Base-by-base conservation (phyloP, 30 jellyfish, hydroid and myxozoan species). In the Hydractinia echinata region DNA sequence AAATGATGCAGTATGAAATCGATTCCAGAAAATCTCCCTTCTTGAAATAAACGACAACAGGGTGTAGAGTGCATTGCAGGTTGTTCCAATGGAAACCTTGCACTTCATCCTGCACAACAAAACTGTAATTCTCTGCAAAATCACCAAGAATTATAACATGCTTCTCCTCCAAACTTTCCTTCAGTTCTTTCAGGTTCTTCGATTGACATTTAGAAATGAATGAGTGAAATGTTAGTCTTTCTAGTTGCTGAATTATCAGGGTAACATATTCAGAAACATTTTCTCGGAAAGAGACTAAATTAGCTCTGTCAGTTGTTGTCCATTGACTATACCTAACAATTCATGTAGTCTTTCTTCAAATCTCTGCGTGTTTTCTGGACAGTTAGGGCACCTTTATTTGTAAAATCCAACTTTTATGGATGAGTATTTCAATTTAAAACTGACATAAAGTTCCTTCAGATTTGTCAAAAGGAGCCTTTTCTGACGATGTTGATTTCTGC, bases 71-170 rank as follows among this genome's bases (percentile, higher is more conserved):
- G 77, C 96, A 82, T 11, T 54, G 60, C 21, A 30, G 85, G 51
- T 82, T 76, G 76, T 70, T 88, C 96, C 96, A 82, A 68, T 83
- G 86, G 56, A 48, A 88, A 58, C 94, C 73, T 71, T 82, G 89
- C 5, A 83, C 86, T 55, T 88, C 96, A 83, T 88, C 96, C 83
- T 83, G 90, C 10, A 88, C 77, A 50, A 84, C 95, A 77, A 83
- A 88, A 53, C 61, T 69, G 66, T 64, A 83, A 83, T 83, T 88
- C 68, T 88, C 96, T 9, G 95, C 95, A 83, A 88, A 87, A 48
- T 83, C 94, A 15, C 87, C 87, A 64, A 89, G 88, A 39, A 86
- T 72, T 6, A 85, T 85, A 3, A 66, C 73, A 55, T 73, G 55
- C 30, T 72, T 79, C 61, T 79, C 86, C 54, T 18, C 19, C 61